Evolutionary conservation across 2,113 vertebrate species (phyloP).

Genomic region (Callocephalon fimbriatum): DNA sequence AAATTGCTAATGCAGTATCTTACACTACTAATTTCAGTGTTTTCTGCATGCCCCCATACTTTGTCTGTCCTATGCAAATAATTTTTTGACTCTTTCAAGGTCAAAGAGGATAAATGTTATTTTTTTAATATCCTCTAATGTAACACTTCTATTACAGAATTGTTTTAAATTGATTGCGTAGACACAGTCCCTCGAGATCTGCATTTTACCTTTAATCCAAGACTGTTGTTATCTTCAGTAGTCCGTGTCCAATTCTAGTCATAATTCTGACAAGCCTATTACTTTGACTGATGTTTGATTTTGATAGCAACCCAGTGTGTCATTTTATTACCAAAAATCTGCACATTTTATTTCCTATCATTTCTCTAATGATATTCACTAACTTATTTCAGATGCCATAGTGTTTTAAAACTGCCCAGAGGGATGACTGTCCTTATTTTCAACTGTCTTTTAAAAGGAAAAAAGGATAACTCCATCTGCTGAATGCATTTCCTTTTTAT

Average conservation of each 20-base stretch:
- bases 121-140: neutral
- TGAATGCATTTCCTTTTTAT: neutral
- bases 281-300: constrained; percentile 38
- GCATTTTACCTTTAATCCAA: neutral
- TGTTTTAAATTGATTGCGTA: neutral
- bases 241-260: constrained; percentile 2
- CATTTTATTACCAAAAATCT: constrained; percentile 50
- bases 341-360: constrained; percentile 23
- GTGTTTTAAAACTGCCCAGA: constrained; percentile 60
- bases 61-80: neutral
- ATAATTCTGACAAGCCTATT: constrained; percentile 25
- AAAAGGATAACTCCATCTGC: constrained; percentile 10
- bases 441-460: constrained; percentile 38
- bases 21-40: neutral
- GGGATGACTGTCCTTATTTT: constrained; percentile 45
- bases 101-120: neutral
- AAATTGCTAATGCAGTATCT: neutral
- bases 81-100: neutral
- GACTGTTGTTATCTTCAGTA: neutral
- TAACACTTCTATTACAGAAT: neutral
- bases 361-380: constrained; percentile 54
- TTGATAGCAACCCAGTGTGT: neutral
- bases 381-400: constrained; percentile 31
- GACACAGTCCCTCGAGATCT: neutral
- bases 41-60: neutral